A percentile compares a stretch with the other conserved stretches of the same genome.
Evolutionary conservation across 2,797 vertebrate species (phyloP).

Genomic region (Crocidura indochinensis): DNA sequence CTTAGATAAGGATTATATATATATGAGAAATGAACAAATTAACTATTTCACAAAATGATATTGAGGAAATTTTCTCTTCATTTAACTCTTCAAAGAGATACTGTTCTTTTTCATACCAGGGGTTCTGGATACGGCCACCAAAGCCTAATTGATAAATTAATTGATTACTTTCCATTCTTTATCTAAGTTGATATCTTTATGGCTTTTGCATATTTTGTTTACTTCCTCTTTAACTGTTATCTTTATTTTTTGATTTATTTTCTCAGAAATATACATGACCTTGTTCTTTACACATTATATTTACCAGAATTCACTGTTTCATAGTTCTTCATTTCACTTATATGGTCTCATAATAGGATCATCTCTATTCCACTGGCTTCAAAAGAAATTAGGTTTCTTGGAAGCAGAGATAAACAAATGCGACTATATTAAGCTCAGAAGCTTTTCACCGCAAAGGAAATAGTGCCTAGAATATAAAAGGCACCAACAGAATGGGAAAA

Average conservation of each 20-base stretch:
- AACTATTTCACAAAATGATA: background rate
- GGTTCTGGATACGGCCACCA: background rate
- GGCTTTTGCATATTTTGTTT: no score
- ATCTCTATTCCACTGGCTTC: background rate
- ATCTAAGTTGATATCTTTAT: no score
- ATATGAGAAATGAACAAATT: slow-evolving; percentile 41
- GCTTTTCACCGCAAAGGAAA: no score
- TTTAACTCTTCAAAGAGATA: background rate
- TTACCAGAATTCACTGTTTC: background rate
- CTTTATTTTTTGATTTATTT: no score
- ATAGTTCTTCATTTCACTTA: background rate
- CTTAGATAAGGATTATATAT: background rate
- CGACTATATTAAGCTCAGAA: no score
- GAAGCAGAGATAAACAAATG: no score
- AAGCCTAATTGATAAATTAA: background rate
- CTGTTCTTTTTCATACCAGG: slow-evolving; percentile 7
- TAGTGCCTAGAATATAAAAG: no score
- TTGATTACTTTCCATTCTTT: background rate
- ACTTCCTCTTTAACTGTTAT: no score
- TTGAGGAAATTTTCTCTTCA: slow-evolving; percentile 15
- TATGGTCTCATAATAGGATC: background rate
- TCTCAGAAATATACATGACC: no score
- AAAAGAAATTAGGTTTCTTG: slow-evolving; percentile 12
- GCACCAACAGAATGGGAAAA: no score
- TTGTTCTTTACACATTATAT: background rate